Conservation (phyloP, 2,888 invertebrate genomes). For the Drosophila monieri region DNA sequence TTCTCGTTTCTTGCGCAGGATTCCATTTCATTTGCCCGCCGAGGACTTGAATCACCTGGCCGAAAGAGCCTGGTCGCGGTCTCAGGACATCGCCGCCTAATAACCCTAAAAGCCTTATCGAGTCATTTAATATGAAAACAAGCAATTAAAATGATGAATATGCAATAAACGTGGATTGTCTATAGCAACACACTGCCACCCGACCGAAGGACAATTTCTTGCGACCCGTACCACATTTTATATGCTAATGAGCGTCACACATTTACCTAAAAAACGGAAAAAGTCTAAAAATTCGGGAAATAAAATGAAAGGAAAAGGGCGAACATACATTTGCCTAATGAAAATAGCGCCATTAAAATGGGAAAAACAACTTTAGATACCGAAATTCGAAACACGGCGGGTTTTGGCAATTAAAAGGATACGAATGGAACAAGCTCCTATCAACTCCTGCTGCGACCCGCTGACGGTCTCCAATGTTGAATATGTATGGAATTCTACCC, state of each 20-base stretch:
- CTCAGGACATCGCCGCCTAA: slow-evolving; percentile 54
- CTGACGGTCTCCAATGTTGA: slow-evolving; percentile 43
- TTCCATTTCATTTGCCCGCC: slow-evolving; percentile 25
- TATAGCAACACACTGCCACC: slow-evolving; percentile 43
- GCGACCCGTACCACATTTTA: slow-evolving; percentile 59
- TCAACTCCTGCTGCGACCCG: slow-evolving; percentile 26
- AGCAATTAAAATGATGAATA: slow-evolving; percentile 79
- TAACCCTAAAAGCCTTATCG: slow-evolving; percentile 79
- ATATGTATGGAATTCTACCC: slow-evolving; percentile 23
- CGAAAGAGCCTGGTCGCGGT: slow-evolving; percentile 17
- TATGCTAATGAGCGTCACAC: slow-evolving; percentile 73
- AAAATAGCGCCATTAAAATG: slow-evolving; percentile 80
- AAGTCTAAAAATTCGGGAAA: slow-evolving; percentile 64
- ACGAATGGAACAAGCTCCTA: slow-evolving; percentile 62
- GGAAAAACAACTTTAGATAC: slow-evolving; percentile 81
- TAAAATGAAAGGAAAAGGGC: slow-evolving; percentile 44
- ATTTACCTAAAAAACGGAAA: slow-evolving; percentile 33
- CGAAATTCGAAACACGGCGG: slow-evolving; percentile 74
- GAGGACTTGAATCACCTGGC: slow-evolving; percentile 5
- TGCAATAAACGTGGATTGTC: slow-evolving; percentile 74
- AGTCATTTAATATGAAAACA: slow-evolving; percentile 76
- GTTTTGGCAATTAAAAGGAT: slow-evolving; percentile 79
- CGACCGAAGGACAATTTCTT: slow-evolving; percentile 49
- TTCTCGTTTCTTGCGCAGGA: slow-evolving; percentile 27
- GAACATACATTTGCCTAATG: slow-evolving; percentile 80